Evolutionary conservation across 37 sponge, comb jelly and placozoan species (phyloP), one percentile per base, ranked within the genome.

Genomic region (Diacarnus erythraeanus): DNA sequence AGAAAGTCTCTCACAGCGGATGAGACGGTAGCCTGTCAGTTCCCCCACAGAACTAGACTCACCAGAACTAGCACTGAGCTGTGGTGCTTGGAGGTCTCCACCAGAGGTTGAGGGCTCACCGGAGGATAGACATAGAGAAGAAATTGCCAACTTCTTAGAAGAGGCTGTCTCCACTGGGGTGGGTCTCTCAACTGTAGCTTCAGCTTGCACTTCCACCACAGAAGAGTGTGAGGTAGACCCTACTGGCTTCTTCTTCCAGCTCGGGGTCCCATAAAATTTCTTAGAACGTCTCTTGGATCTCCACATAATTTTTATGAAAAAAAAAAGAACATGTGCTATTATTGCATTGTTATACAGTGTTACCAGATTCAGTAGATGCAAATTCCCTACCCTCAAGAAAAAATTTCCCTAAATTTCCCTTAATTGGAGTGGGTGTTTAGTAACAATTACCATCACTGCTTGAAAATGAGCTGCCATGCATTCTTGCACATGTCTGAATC

Each of bases 101-200:
- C n/a, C n/a, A n/a, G n/a, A n/a, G n/a, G n/a, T n/a, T 36, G 73
- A 72, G 73, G 73, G 73, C 26, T 31, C 54, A 20, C 73, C 22
- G 5, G 39, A 37, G 9, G 39, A 37, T 70, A 23, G 40, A 37
- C 71, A 51, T 73, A n/a, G 69, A 21, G 51, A 56, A 75, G 76
- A 77, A 27, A 77, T 77, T 3, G 78, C 78, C 23, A 77, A 37
- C 66, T 77, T 77, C 66, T 77, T 77, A 23, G 31, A 4, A 3
- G 33, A 64, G 44, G 78, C 65, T 60, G 78, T 77, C 78, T 63
- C 66, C 42, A 41, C 65, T 6, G 78, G 78, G 65, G 22, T 29
- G 8, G 78, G 78, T 31, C 78, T 61, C 66, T 64, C 78, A 41
- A 42, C 78, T 38, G 51, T 43, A 63, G 47, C 30, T 42, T 61